Evolutionary conservation across 2,888 invertebrate species (phyloP).

Genomic region (Sylvicola fuscatus): DNA sequence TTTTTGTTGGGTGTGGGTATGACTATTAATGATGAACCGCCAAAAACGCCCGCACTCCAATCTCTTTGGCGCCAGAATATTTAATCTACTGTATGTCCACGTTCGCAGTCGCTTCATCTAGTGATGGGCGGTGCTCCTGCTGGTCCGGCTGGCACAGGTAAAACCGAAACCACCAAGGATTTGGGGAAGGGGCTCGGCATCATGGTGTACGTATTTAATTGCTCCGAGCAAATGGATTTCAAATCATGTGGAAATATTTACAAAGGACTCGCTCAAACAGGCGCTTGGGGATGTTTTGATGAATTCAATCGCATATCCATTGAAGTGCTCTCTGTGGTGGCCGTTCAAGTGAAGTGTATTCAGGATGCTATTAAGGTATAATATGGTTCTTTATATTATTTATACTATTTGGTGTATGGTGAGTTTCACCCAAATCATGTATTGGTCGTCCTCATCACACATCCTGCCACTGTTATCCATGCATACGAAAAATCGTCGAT

Average conservation of each 20-base stretch:
- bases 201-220: conserved; percentile 95
- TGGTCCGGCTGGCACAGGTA: conserved; percentile 90
- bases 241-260: conserved; percentile 92
- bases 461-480: no score
- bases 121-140: conserved; percentile 94
- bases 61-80: no score
- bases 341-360: conserved; percentile 78
- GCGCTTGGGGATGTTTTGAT: conserved; percentile 96
- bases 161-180: conserved; percentile 96
- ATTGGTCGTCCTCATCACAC: no score
- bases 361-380: conserved; percentile 67
- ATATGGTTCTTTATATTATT: background rate
- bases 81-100: no score
- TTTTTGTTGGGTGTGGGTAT: background rate
- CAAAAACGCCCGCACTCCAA: no score
- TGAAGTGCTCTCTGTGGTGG: conserved; percentile 92
- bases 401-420: no score
- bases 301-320: conserved; percentile 94
- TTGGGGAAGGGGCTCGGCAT: conserved; percentile 88
- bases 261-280: conserved; percentile 83
- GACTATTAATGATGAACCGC: no score
- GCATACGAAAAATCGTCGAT: no score
- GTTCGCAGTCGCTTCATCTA: conserved; percentile 56
- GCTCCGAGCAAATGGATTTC: conserved; percentile 96
- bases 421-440: no score